Conservation (phyloP, 1,140 invertebrate genomes). For the Xylocopa sonorina region DNA sequence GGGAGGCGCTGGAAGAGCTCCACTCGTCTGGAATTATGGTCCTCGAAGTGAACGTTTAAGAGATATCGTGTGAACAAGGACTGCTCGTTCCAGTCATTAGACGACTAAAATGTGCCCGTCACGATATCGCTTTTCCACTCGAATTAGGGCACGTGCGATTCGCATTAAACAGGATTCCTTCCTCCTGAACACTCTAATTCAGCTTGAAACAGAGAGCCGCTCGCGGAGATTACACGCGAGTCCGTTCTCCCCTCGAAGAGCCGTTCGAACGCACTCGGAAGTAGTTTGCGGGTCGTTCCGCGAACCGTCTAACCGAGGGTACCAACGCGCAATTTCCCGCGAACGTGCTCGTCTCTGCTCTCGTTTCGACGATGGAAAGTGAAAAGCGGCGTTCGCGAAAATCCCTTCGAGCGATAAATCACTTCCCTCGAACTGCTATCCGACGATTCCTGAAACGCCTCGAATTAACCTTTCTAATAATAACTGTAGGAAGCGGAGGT, state of each 20-base stretch:
- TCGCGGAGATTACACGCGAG: background rate
- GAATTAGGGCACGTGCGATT: background rate
- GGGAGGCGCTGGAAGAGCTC: background rate
- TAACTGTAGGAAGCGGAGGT: background rate
- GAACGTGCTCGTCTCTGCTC: constrained; percentile 35
- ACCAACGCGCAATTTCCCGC: constrained; percentile 50
- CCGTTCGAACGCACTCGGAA: constrained; percentile 17
- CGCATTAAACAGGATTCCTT: background rate
- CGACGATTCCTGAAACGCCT: constrained; percentile 1
- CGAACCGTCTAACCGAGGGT: constrained; percentile 5
- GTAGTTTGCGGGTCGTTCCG: constrained; percentile 1
- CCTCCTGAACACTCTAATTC: background rate
- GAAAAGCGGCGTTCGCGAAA: constrained; percentile 40
- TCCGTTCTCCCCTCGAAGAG: background rate
- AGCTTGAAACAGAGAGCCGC: background rate
- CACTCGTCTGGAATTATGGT: constrained; percentile 26
- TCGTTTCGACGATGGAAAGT: constrained; percentile 55
- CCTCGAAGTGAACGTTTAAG: constrained; percentile 29
- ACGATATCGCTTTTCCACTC: background rate
- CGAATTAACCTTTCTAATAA: constrained; percentile 27
- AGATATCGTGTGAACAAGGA: constrained; percentile 22
- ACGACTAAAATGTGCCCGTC: constrained; percentile 43
- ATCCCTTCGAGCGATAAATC: constrained; percentile 8
- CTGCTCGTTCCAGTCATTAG: constrained; percentile 43
- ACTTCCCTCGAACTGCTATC: background rate